Percentiles rank a stretch among this genome's conserved stretches.
These are phyloP conservation scores for Dicrostonyx torquatus DNA, from an alignment of 2,797 vertebrate species.

Conservation along the genomic window DNA sequence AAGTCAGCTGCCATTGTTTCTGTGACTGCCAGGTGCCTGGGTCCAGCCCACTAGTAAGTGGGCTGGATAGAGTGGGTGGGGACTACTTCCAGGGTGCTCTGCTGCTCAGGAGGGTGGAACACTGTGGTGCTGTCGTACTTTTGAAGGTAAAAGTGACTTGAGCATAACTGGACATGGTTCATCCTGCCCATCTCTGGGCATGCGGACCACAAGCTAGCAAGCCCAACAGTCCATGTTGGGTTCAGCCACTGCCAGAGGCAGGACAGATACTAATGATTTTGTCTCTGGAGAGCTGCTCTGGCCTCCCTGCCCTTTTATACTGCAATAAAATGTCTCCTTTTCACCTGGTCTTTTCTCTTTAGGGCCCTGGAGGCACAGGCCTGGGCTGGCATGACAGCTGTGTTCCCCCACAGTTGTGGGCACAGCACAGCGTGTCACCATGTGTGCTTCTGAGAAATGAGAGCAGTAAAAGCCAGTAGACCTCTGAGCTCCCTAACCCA, in stretches of 20 bases:
- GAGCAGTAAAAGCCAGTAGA: background rate
- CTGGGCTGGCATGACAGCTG: accelerated
- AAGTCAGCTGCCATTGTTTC: background rate
- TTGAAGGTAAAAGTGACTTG: background rate
- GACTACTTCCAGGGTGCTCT: background rate
- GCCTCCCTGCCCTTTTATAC: background rate
- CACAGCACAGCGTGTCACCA: accelerated
- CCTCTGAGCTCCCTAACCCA: background rate
- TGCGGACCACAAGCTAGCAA: background rate
- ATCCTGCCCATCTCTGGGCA: background rate
- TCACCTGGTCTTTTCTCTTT: background rate
- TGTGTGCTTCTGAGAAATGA: background rate
- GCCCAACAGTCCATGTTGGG: no score
- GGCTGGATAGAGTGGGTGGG: accelerated
- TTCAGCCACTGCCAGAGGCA: background rate
- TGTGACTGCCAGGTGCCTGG: accelerated
- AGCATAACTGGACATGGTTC: background rate
- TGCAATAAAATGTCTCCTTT: background rate
- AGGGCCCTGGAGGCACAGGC: background rate
- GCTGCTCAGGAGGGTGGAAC: no score
- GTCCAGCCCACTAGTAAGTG: background rate
- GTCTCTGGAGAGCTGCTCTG: background rate
- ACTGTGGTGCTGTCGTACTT: no score
- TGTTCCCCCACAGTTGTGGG: accelerated
- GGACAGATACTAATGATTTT: accelerated